Evolutionary conservation across 2,797 vertebrate genomes (phyloP).

Genomic region (Melanotaenia trifasciata): DNA sequence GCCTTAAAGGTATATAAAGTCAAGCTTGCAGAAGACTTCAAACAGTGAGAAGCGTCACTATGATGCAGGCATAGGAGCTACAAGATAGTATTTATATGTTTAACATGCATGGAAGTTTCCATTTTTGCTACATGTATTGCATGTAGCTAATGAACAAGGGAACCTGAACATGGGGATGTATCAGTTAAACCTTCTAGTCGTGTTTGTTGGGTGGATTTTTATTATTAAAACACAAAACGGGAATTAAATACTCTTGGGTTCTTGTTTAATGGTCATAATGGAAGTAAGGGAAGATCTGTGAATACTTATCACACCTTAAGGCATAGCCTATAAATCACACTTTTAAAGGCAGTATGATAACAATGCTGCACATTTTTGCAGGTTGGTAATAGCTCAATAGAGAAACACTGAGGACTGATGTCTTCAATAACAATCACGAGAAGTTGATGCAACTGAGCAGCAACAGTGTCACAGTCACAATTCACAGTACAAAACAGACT

Average conservation of each 20-base stretch:
- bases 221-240: background rate
- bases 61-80: slow-evolving; percentile 9
- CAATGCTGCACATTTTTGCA: background rate
- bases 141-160: background rate
- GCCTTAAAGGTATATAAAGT: slow-evolving; percentile 38
- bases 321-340: background rate
- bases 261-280: background rate
- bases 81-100: slow-evolving; percentile 21
- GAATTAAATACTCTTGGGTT: background rate
- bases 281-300: background rate
- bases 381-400: slow-evolving; percentile 16
- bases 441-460: slow-evolving; percentile 61
- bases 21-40: slow-evolving; percentile 53
- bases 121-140: slow-evolving; percentile 23
- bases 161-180: background rate
- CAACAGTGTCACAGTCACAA: slow-evolving; percentile 34
- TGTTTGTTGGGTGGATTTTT: background rate
- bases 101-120: slow-evolving; percentile 1
- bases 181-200: slow-evolving; percentile 1
- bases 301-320: background rate
- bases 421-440: slow-evolving; percentile 25
- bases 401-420: slow-evolving; percentile 27
- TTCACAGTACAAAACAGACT: slow-evolving; percentile 9
- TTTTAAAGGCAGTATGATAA: background rate
- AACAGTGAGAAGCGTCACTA: slow-evolving; percentile 44